phyloP scores from a whole-genome alignment of 2,797 vertebrate genomes.

The Nyctalus aviator region DNA sequence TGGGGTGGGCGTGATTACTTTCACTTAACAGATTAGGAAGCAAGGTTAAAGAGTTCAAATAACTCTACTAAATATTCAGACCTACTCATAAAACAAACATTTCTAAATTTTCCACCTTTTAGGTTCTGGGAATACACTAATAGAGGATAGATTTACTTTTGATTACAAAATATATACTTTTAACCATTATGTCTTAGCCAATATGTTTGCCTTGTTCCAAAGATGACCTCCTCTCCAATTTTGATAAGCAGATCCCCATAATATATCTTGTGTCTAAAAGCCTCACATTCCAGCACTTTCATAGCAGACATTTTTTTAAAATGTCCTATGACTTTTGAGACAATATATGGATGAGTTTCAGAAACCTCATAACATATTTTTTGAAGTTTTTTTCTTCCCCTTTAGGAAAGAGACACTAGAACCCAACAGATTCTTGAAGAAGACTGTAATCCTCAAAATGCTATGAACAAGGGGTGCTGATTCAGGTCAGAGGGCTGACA shows the following conservation, averaged over 20 bases:
- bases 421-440: neutral
- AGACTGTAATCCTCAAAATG: neutral
- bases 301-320: neutral
- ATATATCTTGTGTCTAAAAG: neutral
- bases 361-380: neutral
- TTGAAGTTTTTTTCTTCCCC: too few relatives aligned
- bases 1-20: neutral
- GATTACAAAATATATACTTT: neutral
- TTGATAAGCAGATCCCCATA: rapidly evolving
- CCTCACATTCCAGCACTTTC: neutral
- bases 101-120: neutral
- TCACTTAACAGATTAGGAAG: neutral
- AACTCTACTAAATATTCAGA: neutral
- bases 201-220: neutral
- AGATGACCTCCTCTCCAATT: neutral
- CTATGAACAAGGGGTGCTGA: neutral
- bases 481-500: neutral
- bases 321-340: neutral
- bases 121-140: neutral
- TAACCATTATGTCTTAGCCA: neutral
- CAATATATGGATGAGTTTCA: neutral
- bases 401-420: neutral
- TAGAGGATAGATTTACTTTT: neutral
- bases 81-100: neutral
- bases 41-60: neutral